Conservation (phyloP, 2,888 invertebrate species). For the Cheilosia soror region DNA sequence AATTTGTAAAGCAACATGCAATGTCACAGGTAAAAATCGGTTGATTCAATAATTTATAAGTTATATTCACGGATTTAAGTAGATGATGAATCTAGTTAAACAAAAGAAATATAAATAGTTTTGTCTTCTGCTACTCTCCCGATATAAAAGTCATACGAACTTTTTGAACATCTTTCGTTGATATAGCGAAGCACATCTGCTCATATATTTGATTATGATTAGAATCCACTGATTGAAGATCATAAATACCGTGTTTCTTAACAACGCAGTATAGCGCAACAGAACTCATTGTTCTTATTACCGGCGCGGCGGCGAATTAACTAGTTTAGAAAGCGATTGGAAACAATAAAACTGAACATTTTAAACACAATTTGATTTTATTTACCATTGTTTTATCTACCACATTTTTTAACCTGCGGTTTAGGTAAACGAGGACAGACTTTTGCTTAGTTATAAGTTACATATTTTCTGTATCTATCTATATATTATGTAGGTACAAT, state of each 20-base stretch:
- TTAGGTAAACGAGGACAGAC: not conserved
- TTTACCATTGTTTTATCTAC: not conserved
- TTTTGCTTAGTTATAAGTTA: too few relatives aligned
- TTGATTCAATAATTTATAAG: conserved; percentile 36
- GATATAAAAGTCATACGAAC: conserved; percentile 21
- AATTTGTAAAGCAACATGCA: conserved; percentile 41
- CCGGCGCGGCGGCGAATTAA: not conserved
- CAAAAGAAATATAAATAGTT: not conserved
- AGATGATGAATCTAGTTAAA: conserved; percentile 29
- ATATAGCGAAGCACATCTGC: conserved; percentile 63
- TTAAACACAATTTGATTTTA: not conserved
- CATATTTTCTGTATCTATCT: not conserved
- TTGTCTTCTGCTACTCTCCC: not conserved
- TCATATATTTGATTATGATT: conserved; percentile 54
- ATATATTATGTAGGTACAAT: not conserved
- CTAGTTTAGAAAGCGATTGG: not conserved
- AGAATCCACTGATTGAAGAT: conserved; percentile 34
- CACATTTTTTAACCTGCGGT: conserved; percentile 7
- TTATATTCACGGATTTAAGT: not conserved
- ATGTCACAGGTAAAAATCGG: conserved; percentile 52
- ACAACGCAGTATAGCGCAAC: conserved; percentile 5
- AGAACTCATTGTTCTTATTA: conserved; percentile 23
- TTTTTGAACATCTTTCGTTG: conserved; percentile 48
- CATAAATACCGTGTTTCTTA: conserved; percentile 2
- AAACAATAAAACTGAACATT: not conserved